Base-by-base conservation (phyloP, 1,140 invertebrate species). In the Nautilus pompilius region DNA sequence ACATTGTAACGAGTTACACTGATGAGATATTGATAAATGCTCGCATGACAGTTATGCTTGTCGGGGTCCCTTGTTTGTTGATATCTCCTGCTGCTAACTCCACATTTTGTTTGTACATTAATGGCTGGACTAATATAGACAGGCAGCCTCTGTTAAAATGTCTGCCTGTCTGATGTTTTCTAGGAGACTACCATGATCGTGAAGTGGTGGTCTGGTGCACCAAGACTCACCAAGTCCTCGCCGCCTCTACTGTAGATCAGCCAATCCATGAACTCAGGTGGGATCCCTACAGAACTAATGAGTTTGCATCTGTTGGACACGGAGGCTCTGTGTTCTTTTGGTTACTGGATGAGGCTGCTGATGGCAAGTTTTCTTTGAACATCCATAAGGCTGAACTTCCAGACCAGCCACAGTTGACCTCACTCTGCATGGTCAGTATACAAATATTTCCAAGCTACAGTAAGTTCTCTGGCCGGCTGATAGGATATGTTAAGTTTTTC, bases 351-450 rank as follows among this genome's bases (percentile, higher is more conserved):
- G 81, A 83, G 58, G 77, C 74, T 10, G 34, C 36, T 3, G 55
- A 57, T 6, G 69, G 68, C 22, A 67, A 71, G 58, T 60, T 70
- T 28, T 65, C 66, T 53, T 73, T 82, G 0, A 81, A 74, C 66
- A 76, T 82, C 13, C 80, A 81, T 65, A 76, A 82, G 59, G 75
- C 77, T 29, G 74, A 75, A 5, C 65, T 81, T 29, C 81, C 81
- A 29, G 71, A 74, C 15, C 78, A 82, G 49, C 62, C 80, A 24
- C 41, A 72, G 32, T 62, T 69, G 41, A 57, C 34, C n/a, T n/a
- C n/a, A n/a, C n/a, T n/a, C n/a, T n/a, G n/a, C n/a, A n/a, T n/a
- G n/a, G n/a, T n/a, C n/a, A n/a, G n/a, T n/a, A n/a, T n/a, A n/a
- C n/a, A n/a, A n/a, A n/a, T n/a, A n/a, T n/a, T 3, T 13, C 22